Base-by-base conservation (phyloP, 2,888 invertebrate species). In the Lasioglossum figueresi region DNA sequence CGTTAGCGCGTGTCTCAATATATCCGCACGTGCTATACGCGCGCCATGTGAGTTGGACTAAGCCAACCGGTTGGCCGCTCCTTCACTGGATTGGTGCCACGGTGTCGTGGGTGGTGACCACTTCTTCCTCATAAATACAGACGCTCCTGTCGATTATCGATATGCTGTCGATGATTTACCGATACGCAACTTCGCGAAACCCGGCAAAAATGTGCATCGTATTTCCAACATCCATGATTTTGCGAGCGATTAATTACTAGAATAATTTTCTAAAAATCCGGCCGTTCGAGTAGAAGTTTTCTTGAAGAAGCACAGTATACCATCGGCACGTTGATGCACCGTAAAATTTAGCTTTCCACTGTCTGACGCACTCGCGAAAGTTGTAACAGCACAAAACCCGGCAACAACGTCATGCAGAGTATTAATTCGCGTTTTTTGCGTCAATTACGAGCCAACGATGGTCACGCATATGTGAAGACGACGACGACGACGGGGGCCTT, bases 1-100 rank as follows among this genome's bases (percentile, higher is more conserved):
- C 94, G 95, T 95, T 95, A 93, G 95, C 94, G 94, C 94, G 94
- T 95, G 94, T 95, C 94, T 95, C 94, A 94, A 95, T 95, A 94
- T 95, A 95, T 94, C 94, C 92, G 92, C 93, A 91, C 92, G 91
- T 90, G 91, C 87, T 90, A 88, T 76, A 89, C 86, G 82, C 87
- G 84, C 88, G 86, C 83, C 88, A 79, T 88, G 77, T 76, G 85
- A 88, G 88, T 83, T 79, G 80, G 82, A 73, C 82, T 75, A 76
- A 83, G 79, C 63, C 82, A 88, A 84, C 83, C 71, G 86, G 75
- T 82, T 79, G 83, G 68, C 82, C 37, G 71, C 80, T 75, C 89
- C 76, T 85, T 76, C 83, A 66, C 68, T 79, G 76, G 87, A 80
- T 80, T 76, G 78, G 82, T 80, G 79, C 45, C 74, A 45, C 14